These are phyloP conservation scores for Eupeodes corollae DNA, from an alignment of 1,140 invertebrate species.

Conservation along the genomic window DNA sequence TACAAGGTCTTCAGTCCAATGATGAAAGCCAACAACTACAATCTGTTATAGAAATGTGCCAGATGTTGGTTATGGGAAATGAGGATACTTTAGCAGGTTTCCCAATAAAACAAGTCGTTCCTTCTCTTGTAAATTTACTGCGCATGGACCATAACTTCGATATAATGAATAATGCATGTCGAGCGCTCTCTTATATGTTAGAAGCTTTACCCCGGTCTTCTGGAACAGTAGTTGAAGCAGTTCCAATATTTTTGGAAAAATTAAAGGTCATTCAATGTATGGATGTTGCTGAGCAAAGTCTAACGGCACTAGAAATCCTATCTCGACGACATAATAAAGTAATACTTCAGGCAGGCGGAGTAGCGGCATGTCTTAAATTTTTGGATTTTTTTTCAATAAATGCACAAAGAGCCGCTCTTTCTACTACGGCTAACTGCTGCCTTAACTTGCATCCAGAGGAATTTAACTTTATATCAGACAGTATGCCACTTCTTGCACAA, in stretches of 20 bases:
- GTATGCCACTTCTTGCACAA: conserved; percentile 72
- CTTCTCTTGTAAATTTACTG: conserved; percentile 77
- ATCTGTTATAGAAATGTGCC: conserved; percentile 97
- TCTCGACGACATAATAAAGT: conserved; percentile 93
- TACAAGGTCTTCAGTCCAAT: conserved; percentile 87
- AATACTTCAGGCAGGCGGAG: conserved; percentile 87
- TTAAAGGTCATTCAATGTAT: conserved; percentile 96
- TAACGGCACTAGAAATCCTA: conserved; percentile 93
- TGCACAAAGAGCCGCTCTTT: conserved; percentile 86
- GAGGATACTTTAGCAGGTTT: conserved; percentile 97
- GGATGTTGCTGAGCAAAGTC: conserved; percentile 95
- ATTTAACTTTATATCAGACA: conserved; percentile 84
- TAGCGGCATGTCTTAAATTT: conserved; percentile 88
- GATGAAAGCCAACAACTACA: conserved; percentile 96
- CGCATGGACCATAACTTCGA: conserved; percentile 97
- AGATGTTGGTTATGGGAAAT: conserved; percentile 98
- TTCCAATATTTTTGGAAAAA: conserved; percentile 91
- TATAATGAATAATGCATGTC: conserved; percentile 98
- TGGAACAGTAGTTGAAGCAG: conserved; percentile 90
- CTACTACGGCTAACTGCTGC: conserved; percentile 94
- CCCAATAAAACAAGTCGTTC: conserved; percentile 94
- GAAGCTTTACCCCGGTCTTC: conserved; percentile 94
- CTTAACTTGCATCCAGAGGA: conserved; percentile 87
- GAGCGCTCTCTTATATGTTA: conserved; percentile 98
- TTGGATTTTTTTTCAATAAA: conserved; percentile 96